A percentile compares a stretch with the other conserved stretches of the same genome.
phyloP scores from a whole-genome alignment of 35 echinoderm and acorn worm genomes.

The Holothuria glaberrima region DNA sequence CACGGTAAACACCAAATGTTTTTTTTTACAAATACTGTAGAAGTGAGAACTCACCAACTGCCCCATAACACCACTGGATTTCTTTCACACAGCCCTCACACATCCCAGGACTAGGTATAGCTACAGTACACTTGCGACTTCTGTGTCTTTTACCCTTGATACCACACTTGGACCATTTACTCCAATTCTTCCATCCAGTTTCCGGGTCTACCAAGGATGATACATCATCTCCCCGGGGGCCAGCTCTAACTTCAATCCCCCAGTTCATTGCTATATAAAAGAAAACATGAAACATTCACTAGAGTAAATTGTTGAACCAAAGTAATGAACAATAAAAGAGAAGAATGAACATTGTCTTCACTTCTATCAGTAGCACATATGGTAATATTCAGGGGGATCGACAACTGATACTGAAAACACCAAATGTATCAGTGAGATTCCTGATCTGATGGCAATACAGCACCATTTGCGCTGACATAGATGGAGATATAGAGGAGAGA shows the following conservation, averaged over 20 bases:
- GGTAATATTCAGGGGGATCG: too few species aligned
- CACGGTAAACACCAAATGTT: neutral
- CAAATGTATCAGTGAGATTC: too few species aligned
- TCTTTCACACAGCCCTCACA: constrained; percentile 64
- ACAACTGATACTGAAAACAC: too few species aligned
- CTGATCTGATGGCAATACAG: too few species aligned
- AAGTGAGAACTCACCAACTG: neutral
- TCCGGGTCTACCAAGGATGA: neutral
- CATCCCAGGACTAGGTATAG: constrained; percentile 3
- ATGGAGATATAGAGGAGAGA: too few species aligned
- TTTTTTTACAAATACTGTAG: too few species aligned
- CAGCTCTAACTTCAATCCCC: constrained; percentile 44
- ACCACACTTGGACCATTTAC: constrained; percentile 63
- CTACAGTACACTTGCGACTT: constrained; percentile 43
- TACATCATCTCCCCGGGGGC: neutral
- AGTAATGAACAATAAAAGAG: too few species aligned
- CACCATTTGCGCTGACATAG: too few species aligned
- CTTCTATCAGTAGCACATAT: too few species aligned
- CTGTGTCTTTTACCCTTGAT: constrained; percentile 56
- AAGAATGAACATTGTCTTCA: too few species aligned
- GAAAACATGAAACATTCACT: too few species aligned
- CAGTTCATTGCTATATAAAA: constrained; percentile 31
- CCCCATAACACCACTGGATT: constrained; percentile 54
- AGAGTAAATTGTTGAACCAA: too few species aligned
- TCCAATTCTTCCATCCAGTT: constrained; percentile 60